Evolutionary conservation across 2,797 vertebrate genomes (phyloP), one percentile per base, ranked within the genome.

Genomic region (Molossus molossus): DNA sequence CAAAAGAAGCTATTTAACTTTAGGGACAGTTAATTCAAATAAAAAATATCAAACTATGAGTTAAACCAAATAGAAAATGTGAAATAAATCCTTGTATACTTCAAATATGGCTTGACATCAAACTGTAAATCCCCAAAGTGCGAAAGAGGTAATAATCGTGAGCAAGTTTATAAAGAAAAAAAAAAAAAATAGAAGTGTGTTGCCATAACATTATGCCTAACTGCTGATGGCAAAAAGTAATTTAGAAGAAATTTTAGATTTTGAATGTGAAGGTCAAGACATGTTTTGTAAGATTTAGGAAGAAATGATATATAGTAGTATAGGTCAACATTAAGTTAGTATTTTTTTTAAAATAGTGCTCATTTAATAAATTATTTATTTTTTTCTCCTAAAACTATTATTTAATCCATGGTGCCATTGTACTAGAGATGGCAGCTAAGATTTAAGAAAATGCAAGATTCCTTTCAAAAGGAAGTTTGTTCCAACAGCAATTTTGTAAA

Each of bases 51-150:
- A 83, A 91, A 33, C n/a, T 53, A 17, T 77, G n/a, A 84, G 25
- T 57, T 72, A 87, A 94, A 75, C 65, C 89, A 85, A 84, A 65
- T 72, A 67, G 23, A 65, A 92, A 85, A 85, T 90, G 33, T 60
- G 75, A 6, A 86, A 58, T 62, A 76, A 96, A 48, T 29, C 4
- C 9, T 94, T 62, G 17, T 27, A 25, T 70, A n/a, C 11, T 81
- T 84, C 87, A 76, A 73, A 55, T 55, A 55, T 55, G n/a, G 21
- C 67, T 95, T 69, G 14, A 72, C 81, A 65, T 64, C 40, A 62
- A 62, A 76, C 2, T 25, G 1, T 20, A 67, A 95, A 83, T 94
- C 20, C 50, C 79, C 5, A 92, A 91, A 69, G 7, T 69, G 48
- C 23, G 58, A 13, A 80, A 73, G 7, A 94, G 10, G 10, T 53